Evolutionary conservation across 2,888 invertebrate genomes (phyloP).

Genomic region (Tromatobia lineatoria): DNA sequence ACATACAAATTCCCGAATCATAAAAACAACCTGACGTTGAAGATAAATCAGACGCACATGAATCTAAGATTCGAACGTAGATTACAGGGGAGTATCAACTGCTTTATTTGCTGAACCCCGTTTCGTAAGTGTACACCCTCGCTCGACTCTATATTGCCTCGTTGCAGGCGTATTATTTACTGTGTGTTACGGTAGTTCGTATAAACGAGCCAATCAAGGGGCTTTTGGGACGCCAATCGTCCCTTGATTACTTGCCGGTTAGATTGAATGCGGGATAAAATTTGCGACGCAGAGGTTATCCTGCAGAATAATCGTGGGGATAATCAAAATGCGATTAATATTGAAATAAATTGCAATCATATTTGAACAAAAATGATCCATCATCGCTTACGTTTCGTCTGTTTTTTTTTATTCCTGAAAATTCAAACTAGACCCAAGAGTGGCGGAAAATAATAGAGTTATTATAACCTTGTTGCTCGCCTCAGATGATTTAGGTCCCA

Average conservation of each 20-base stretch:
- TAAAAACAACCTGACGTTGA: neutral
- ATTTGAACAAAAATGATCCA: neutral
- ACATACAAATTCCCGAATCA: neutral
- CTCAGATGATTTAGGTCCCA: no score
- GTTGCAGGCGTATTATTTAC: constrained; percentile 23
- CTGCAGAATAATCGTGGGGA: neutral
- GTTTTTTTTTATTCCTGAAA: neutral
- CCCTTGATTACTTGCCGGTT: constrained; percentile 80
- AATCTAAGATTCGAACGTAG: neutral
- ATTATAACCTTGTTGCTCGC: no score
- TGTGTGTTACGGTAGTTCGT: constrained; percentile 49
- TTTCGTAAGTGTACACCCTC: constrained; percentile 25
- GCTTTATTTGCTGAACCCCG: constrained; percentile 5
- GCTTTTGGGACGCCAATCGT: constrained; percentile 81
- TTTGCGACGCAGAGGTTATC: neutral
- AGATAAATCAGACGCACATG: neutral
- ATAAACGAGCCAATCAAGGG: constrained; percentile 83
- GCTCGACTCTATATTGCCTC: neutral
- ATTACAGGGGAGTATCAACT: constrained; percentile 1
- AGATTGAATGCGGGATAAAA: constrained; percentile 72
- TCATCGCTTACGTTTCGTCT: neutral
- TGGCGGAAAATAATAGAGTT: no score
- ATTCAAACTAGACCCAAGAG: no score
- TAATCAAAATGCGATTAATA: neutral
- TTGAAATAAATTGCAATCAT: neutral